Evolutionary conservation across 2,888 invertebrate species (phyloP).

Genomic region (Villa cingulata): DNA sequence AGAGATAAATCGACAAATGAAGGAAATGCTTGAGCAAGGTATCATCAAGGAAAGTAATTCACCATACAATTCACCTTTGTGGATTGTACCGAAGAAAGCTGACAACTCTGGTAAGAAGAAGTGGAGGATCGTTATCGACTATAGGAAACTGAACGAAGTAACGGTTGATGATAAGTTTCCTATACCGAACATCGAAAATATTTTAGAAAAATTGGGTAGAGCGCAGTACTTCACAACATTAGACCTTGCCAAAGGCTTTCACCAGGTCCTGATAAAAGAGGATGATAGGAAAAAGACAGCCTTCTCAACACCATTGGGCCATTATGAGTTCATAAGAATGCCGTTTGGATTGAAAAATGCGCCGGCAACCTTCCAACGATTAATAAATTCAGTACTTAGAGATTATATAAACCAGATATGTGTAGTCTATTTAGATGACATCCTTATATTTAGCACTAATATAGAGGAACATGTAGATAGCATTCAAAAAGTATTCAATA

Average conservation of each 20-base stretch:
- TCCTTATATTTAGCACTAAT: slow-evolving; percentile 14
- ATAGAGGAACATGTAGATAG: slow-evolving; percentile 16
- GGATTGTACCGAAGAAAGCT: slow-evolving; percentile 5
- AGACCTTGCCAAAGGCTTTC: slow-evolving; percentile 19
- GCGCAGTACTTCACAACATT: slow-evolving; percentile 15
- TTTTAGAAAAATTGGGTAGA: slow-evolving; percentile 16
- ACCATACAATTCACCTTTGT: slow-evolving; percentile 5
- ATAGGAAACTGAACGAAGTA: slow-evolving; percentile 1
- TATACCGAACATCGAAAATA: slow-evolving; percentile 5
- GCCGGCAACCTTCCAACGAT: slow-evolving; percentile 24
- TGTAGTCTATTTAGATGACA: slow-evolving; percentile 21
- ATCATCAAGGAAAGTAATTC: slow-evolving; percentile 6
- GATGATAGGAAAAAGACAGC: slow-evolving; percentile 21
- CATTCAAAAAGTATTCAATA: slow-evolving; percentile 4
- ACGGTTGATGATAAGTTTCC: slow-evolving; percentile 6
- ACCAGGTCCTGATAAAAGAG: slow-evolving; percentile 18
- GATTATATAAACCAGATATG: slow-evolving; percentile 8
- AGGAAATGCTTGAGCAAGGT: slow-evolving; percentile 17
- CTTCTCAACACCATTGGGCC: slow-evolving; percentile 19
- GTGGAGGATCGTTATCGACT: slow-evolving; percentile 5
- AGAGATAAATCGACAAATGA: slow-evolving; percentile 14
- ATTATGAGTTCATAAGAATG: slow-evolving; percentile 23
- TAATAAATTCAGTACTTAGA: slow-evolving; percentile 21
- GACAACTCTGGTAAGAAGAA: slow-evolving; percentile 5
- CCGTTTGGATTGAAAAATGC: slow-evolving; percentile 22